Evolutionary conservation across 2,888 invertebrate species (phyloP).

Genomic region (Drosophila kuntzei): DNA sequence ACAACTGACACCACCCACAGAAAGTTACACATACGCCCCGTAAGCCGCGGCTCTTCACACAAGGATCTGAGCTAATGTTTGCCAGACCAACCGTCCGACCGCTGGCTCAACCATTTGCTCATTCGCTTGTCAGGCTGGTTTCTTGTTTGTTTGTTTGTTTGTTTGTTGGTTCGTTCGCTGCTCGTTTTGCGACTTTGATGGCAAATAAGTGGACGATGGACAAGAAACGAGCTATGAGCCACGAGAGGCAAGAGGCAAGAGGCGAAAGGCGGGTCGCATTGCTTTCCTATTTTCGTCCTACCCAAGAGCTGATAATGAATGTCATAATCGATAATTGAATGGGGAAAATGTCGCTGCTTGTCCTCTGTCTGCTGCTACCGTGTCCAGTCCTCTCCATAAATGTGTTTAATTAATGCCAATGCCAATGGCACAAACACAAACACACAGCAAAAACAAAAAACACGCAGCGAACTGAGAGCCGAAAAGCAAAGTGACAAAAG

Average conservation of each 20-base stretch:
- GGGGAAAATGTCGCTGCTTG: constrained; percentile 61
- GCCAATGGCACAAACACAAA: constrained; percentile 67
- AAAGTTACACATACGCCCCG: constrained; percentile 58
- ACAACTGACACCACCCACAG: constrained; percentile 46
- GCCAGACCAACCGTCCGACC: constrained; percentile 3
- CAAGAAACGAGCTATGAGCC: not conserved
- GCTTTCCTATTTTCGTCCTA: constrained; percentile 71
- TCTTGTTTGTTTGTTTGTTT: constrained; percentile 40
- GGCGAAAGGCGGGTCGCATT: constrained; percentile 14
- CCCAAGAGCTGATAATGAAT: constrained; percentile 74
- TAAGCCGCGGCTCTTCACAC: constrained; percentile 16
- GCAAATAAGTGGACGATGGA: constrained; percentile 39
- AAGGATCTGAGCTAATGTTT: constrained; percentile 46
- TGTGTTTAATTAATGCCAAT: constrained; percentile 80
- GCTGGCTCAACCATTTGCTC: not conserved
- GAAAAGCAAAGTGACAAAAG: constrained; percentile 4
- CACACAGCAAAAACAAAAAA: constrained; percentile 37
- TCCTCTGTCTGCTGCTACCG: constrained; percentile 21
- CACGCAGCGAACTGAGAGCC: constrained; percentile 28
- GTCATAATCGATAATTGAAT: constrained; percentile 80
- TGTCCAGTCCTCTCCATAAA: constrained; percentile 55
- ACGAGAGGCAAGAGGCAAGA: not conserved
- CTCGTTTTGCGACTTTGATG: constrained; percentile 66
- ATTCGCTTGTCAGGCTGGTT: not conserved
- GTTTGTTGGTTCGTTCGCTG: constrained; percentile 55